Percentiles rank a stretch among this genome's conserved stretches.
phyloP scores from a whole-genome alignment of 2,888 invertebrate species.

The Pediacus dermestoides region DNA sequence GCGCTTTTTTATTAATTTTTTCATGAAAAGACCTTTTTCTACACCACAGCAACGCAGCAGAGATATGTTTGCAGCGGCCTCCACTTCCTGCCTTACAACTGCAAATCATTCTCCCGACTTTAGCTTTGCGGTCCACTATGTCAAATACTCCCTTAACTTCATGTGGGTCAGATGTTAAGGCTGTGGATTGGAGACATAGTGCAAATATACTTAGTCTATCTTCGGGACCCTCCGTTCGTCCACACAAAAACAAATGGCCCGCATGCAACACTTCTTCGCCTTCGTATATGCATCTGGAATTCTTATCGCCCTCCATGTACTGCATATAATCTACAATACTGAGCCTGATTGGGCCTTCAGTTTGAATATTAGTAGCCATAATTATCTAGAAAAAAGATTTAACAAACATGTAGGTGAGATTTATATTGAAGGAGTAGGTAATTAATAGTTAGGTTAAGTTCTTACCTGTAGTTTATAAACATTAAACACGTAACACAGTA shows the following conservation, averaged over 20 bases:
- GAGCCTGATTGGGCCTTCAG: too few species aligned
- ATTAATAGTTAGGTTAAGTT: too few species aligned
- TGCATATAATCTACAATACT: not conserved
- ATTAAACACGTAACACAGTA: too few species aligned
- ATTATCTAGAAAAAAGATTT: too few species aligned
- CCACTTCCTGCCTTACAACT: conserved; percentile 11
- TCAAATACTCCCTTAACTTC: conserved; percentile 7
- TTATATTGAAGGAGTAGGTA: too few species aligned
- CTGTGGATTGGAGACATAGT: conserved; percentile 14
- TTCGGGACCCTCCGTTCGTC: not conserved
- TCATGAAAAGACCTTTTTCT: too few species aligned
- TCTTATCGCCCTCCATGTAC: conserved; percentile 8
- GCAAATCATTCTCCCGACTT: conserved; percentile 8
- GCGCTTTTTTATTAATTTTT: conserved; percentile 9
- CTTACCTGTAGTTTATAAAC: too few species aligned
- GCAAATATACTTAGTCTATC: conserved; percentile 4
- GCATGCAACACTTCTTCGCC: conserved; percentile 15
- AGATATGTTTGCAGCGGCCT: conserved; percentile 11
- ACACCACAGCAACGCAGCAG: conserved; percentile 7
- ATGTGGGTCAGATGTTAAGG: conserved; percentile 12
- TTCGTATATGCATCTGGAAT: conserved; percentile 12
- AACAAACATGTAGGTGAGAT: too few species aligned
- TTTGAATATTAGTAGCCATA: too few species aligned
- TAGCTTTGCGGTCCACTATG: conserved; percentile 1
- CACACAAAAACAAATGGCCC: conserved; percentile 14